Evolutionary conservation across 2,113 vertebrate genomes (phyloP), one percentile per base, ranked within the genome.

Genomic region (Sceloporus undulatus): DNA sequence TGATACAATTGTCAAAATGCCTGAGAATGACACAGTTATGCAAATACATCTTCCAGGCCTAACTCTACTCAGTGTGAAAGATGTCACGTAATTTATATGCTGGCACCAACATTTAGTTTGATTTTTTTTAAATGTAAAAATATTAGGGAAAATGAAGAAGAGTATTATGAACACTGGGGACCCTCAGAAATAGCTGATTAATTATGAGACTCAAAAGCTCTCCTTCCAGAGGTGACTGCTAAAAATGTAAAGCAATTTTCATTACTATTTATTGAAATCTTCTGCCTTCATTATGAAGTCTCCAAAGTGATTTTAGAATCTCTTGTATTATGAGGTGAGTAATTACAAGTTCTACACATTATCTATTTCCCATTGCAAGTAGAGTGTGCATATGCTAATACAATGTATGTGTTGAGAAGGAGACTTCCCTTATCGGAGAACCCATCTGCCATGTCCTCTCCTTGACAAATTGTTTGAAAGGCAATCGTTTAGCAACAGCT

Each of bases 141-240:
- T 78, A 90, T 91, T 62, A 59, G 62, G 65, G 21, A 11, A 90
- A 68, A 19, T 0, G 0, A 83, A 73, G 5, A n/a, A 73, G 59
- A 75, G n/a, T 38, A 85, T 90, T 65, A 89, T 1, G 4, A 91
- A 82, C 1, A 42, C 11, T 90, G n/a, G 76, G 83, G 85, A 94
- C 75, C 14, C 73, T 79, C 82, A 81, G 54, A 88, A 86, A 86
- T 90, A 8, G 56, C 54, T 59, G 16, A 7, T 82, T 86, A 90
- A 87, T 52, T 75, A 90, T 52, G 38, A 85, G 52, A 54, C 56
- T 86, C 23, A 71, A 62, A 91, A 90, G 8, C 65, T 59, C 42
- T 78, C 52, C 79, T 89, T 89, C 65, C 59, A 88, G 83, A 92
- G 89, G 73, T 84, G 11, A 59, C n/a, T 89, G 56, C 87, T 93